Base-by-base conservation (phyloP, 2,888 invertebrate species). In the Pyralis farinalis region DNA sequence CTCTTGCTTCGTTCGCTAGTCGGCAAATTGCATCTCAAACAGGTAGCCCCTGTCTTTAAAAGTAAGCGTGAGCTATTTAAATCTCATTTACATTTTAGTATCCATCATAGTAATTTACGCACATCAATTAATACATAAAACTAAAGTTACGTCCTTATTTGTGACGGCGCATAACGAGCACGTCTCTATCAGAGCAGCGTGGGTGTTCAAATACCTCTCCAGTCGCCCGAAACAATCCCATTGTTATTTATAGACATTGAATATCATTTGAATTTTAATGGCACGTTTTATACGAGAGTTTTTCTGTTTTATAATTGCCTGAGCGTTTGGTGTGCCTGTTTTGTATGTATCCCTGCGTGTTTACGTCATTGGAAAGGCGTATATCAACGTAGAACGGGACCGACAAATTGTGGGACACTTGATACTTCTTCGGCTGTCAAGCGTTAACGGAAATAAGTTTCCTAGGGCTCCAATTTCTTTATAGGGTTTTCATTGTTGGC, bases 211-310 rank as follows among this genome's bases (percentile, higher is more conserved):
- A 16, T 16, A 16, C 3, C 16, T 16, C 3, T 16, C 36, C 44
- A 31, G 43, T 34, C 31, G 34, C 38, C 21, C 40, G 32, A 42
- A 47, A 49, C 46, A 50, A 51, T 47, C 37, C 36, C 45, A 44
- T 43, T 46, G 43, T 40, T 42, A 37, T 42, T 45, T 43, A 37
- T 46, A 32, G 28, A 27, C 35, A 35, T 40, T 37, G 45, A 40
- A 44, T 46, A 47, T 43, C 28, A 46, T 49, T 52, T 53, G 51
- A 46, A 49, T 51, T 44, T 42, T 47, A 49, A 53, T 46, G 37
- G 40, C 41, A 25, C 29, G 29, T 37, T 25, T 41, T 34, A 38
- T 37, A 44, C 33, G 43, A 51, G 44, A 44, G 33, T 43, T 40
- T 41, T 33, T 33, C 27, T 39, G 33, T 39, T 27, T 47, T 46